Evolutionary conservation across 1,140 invertebrate species (phyloP).

Genomic region (Bombus sylvicola): DNA sequence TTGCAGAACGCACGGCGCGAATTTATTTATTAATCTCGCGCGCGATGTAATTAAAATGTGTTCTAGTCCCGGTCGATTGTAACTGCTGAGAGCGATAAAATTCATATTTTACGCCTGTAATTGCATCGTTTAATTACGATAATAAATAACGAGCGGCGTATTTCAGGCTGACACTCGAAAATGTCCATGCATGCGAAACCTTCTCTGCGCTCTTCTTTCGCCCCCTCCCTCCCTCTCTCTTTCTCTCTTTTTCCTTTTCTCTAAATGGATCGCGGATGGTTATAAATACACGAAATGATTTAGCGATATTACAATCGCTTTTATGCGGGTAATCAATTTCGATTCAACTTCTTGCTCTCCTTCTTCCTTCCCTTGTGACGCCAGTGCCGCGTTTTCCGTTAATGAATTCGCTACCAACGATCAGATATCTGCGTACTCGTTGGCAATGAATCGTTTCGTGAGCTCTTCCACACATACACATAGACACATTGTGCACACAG

Average conservation of each 20-base stretch:
- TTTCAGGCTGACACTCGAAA: conserved; percentile 21
- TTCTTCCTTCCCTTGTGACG: not conserved
- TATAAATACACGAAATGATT: conserved; percentile 37
- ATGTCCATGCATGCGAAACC: conserved; percentile 16
- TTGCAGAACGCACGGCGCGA: not conserved
- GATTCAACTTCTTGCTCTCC: conserved; percentile 15
- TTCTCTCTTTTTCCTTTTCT: not conserved
- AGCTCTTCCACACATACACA: not conserved
- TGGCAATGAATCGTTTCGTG: conserved; percentile 14
- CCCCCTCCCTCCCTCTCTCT: not conserved
- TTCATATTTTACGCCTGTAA: conserved; percentile 38
- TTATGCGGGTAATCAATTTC: conserved; percentile 45
- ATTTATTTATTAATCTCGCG: conserved; percentile 44
- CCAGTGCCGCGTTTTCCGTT: conserved; percentile 28
- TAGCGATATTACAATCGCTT: conserved; percentile 28
- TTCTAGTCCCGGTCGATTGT: not conserved
- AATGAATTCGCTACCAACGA: conserved; percentile 49
- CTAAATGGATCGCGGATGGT: conserved; percentile 19
- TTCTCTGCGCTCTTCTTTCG: not conserved
- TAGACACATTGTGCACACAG: not conserved
- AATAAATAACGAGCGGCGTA: conserved; percentile 36
- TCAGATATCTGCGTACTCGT: conserved; percentile 31
- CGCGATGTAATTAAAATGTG: conserved; percentile 37
- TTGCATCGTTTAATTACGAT: conserved; percentile 48
- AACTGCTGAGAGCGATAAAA: conserved; percentile 31